Percentiles rank a stretch among this genome's conserved stretches.
phyloP scores from a whole-genome alignment of 2,888 invertebrate species.

The Pheosia tremula region DNA sequence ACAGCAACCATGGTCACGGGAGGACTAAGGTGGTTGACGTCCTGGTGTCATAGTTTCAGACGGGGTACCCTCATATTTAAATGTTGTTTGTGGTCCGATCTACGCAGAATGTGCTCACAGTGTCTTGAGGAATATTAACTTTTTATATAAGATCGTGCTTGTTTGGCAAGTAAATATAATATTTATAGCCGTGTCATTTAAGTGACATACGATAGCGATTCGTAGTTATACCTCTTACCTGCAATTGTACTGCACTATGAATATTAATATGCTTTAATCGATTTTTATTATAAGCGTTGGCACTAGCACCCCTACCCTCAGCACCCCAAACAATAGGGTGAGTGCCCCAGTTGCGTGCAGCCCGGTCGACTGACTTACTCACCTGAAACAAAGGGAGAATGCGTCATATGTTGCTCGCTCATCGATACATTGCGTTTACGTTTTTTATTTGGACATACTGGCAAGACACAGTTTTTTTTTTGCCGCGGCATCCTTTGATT shows the following conservation, averaged over 20 bases:
- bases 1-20: too few relatives aligned
- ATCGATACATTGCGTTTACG: constrained; percentile 49
- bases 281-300: constrained; percentile 33
- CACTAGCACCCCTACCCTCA: constrained; percentile 21
- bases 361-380: constrained; percentile 58
- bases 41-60: too few relatives aligned
- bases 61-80: too few relatives aligned
- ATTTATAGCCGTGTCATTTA: too few relatives aligned
- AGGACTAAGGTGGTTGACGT: too few relatives aligned
- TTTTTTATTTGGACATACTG: constrained; percentile 40
- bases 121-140: not conserved
- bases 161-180: too few relatives aligned
- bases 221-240: not conserved
- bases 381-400: constrained; percentile 67
- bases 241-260: not conserved
- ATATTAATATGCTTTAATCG: constrained; percentile 18
- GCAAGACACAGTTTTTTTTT: constrained; percentile 35
- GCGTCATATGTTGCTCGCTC: constrained; percentile 44
- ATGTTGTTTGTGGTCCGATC: too few relatives aligned
- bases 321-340: constrained; percentile 44
- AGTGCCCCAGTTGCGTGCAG: constrained; percentile 50
- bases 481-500: constrained; percentile 25
- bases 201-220: not conserved
- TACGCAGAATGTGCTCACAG: too few relatives aligned
- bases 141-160: too few relatives aligned